Conservation (phyloP, 2,113 vertebrate genomes). For the Salvelinus alpinus region DNA sequence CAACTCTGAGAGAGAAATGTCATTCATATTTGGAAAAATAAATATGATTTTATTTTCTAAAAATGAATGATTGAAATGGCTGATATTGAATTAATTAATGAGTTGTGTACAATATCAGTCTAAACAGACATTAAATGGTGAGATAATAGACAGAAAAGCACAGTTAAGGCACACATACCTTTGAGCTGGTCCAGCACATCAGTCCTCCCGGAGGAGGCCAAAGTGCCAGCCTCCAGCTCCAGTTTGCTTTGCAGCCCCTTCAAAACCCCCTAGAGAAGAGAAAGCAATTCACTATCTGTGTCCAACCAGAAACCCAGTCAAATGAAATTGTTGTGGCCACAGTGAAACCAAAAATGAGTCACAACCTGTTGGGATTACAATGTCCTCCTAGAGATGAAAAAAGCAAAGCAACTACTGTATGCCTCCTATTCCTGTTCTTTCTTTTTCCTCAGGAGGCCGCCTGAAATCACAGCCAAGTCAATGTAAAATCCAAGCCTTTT, state of each 20-base stretch:
- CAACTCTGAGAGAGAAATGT: conserved; percentile 73
- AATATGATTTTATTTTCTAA: background rate
- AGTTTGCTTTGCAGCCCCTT: conserved; percentile 90
- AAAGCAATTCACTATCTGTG: background rate
- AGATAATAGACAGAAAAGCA: no score
- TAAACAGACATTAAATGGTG: background rate
- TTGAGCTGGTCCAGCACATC: conserved; percentile 91
- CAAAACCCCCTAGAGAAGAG: conserved; percentile 80
- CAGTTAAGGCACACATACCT: conserved; percentile 67
- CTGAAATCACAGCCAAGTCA: background rate
- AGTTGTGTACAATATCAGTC: background rate
- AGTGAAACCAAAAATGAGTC: no score
- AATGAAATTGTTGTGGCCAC: background rate
- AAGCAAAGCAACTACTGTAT: background rate
- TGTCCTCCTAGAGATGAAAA: background rate
- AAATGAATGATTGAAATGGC: background rate
- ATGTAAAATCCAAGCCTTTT: background rate
- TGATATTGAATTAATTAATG: no score
- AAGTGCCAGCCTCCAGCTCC: conserved; percentile 87
- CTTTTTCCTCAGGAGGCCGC: background rate
- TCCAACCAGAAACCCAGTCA: background rate
- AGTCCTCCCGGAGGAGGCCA: conserved; percentile 84
- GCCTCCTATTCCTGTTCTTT: no score
- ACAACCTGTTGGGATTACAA: background rate
- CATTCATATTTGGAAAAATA: background rate